Evolutionary conservation across 2,113 vertebrate genomes (phyloP), one percentile per base, ranked within the genome.

Genomic region (Brienomyrus brachyistius): DNA sequence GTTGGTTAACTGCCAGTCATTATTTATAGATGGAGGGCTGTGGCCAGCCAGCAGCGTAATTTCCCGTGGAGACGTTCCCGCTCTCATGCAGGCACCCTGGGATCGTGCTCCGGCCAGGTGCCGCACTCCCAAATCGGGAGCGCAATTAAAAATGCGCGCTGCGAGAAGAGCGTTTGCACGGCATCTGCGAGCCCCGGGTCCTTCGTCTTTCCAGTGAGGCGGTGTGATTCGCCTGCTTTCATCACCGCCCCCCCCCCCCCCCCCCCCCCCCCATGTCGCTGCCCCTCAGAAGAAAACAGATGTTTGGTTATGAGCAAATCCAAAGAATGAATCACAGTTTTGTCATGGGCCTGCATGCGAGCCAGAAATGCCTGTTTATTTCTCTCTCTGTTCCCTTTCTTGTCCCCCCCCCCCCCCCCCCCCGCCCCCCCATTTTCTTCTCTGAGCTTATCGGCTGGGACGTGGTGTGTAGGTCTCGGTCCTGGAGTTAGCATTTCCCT

Each of bases 231-330:
- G 70, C 31, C 23, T 9, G 70, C 70, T 77, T 77, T 40, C 35
- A 77, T 19, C n/a, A 0, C 66, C 66, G 7, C n/a, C 15, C 66
- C 10, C 66, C 23, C n/a, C 15, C 66, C 10, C 66, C 10, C 2
- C 62, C 66, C 2, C 10, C 1, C 40, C 1, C 40, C 40, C 0
- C 27, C 66, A 10, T 2, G 0, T 9, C 70, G 8, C 59, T 66
- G 59, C 70, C 70, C 70, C 70, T 40, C 70, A 77, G 70, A 77
- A 77, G 70, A 77, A 77, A 77, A 77, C 70, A 77, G 70, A 77
- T 40, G 70, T n/a, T 77, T 77, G 70, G 70, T n/a, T 77, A n/a
- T 40, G 35, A 40, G 70, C 5, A 31, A 77, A 77, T 77, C 70
- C 70, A 77, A 77, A 40, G 70, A 13, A 77, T 77, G 70, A 77